phyloP scores from a whole-genome alignment of 2,113 vertebrate genomes.

The Pelvicachromis taeniatus region DNA sequence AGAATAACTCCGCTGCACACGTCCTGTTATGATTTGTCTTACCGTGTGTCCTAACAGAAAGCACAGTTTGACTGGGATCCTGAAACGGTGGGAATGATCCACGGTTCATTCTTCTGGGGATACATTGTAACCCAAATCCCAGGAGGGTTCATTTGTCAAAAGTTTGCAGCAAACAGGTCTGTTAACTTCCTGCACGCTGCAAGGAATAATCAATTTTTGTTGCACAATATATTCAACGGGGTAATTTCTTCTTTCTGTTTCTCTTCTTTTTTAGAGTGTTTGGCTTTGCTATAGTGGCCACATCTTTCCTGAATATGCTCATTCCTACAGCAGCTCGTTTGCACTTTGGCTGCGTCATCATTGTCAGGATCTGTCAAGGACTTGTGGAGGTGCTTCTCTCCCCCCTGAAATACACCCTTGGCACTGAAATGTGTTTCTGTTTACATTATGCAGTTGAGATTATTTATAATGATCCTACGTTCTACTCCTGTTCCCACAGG shows the following conservation, averaged over 20 bases:
- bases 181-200: not conserved
- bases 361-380: conserved; percentile 86
- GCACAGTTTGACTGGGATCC: conserved; percentile 90
- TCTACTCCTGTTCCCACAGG: conserved; percentile 58
- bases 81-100: conserved; percentile 90
- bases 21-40: not conserved
- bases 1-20: not conserved
- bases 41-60: conserved; percentile 67
- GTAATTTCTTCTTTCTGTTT: not conserved
- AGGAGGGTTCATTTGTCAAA: conserved; percentile 90
- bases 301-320: conserved; percentile 87
- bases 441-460: not conserved
- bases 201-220: not conserved
- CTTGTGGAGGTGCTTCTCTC: conserved; percentile 81
- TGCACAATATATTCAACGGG: not conserved
- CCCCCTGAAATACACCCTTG: not conserved
- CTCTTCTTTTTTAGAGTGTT: conserved; percentile 77
- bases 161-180: conserved; percentile 91
- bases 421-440: not conserved
- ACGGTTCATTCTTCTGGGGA: conserved; percentile 93
- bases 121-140: conserved; percentile 95
- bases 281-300: conserved; percentile 89
- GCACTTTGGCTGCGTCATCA: conserved; percentile 86
- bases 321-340: conserved; percentile 84
- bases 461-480: not conserved